Evolutionary conservation across 64 coral and sea anemone species (phyloP), one percentile per base, ranked within the genome.

Genomic region (Catalaphyllia jardinei): DNA sequence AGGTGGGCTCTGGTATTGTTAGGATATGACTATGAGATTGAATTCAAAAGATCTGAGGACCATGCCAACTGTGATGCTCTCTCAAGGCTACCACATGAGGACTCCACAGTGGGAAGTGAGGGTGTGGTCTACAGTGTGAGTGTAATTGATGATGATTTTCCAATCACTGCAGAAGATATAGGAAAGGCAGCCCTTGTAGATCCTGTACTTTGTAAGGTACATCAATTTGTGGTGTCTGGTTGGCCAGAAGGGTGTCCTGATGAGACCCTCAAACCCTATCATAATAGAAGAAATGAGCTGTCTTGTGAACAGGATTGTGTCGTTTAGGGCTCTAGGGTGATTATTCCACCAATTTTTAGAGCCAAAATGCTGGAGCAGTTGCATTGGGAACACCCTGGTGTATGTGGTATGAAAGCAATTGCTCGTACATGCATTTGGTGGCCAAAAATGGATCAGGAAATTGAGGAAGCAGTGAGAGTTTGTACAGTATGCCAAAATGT

Each of bases 361-460:
- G 46, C 14, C 9, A 88, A 88, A 42, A 93, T 93, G 62, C 33
- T 35, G 33, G 33, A 3, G 33, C 33, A 35, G 33, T 35, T 35
- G 33, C 33, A 35, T 35, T 35, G 33, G 33, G 33, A 35, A 35
- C 33, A 35, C 33, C 33, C 33, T 35, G 33, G 33, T 35, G 3
- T 35, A 35, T 35, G 33, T 35, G 33, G 1, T 35, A 1, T 35
- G 33, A 35, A 35, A 35, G 33, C 33, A 35, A 35, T 35, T 35
- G 33, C 86, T 73, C 84, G 83, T 14, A 92, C 82, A 20, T 87
- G 75, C 52, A 83, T 92, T 42, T 92, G 91, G 91, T 87, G 91
- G 91, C 91, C 91, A 3, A 92, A 92, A 25, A 92, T 92, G 84
- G 91, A 92, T 57, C 74, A 92, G 29, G 39, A 92, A 55, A 79